Evolutionary conservation across 2,113 vertebrate species (phyloP).

Genomic region (Pterocles gutturalis): DNA sequence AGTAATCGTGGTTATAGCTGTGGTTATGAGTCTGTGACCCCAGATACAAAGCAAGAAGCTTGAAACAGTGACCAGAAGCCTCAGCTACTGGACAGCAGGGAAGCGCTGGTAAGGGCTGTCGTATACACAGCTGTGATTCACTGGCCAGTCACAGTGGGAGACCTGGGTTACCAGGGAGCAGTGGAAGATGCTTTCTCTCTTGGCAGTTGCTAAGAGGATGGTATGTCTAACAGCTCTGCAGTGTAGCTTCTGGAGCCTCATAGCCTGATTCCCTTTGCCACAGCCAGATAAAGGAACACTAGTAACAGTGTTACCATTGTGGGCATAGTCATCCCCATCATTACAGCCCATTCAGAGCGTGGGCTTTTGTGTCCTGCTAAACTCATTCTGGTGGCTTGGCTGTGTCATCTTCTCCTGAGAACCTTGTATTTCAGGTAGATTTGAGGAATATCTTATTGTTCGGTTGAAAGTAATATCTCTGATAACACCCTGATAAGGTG

Average conservation of each 20-base stretch:
- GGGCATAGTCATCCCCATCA: background rate
- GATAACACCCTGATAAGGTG: too few relatives aligned
- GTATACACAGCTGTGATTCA: fast-evolving
- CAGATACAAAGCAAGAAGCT: background rate
- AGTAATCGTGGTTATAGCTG: background rate
- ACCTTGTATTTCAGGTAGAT: background rate
- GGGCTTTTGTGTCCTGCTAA: background rate
- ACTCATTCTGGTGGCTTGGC: background rate
- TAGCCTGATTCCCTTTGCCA: background rate
- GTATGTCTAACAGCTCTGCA: background rate
- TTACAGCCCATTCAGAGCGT: background rate
- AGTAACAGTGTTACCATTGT: background rate
- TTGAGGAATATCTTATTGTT: background rate
- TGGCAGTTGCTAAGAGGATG: background rate
- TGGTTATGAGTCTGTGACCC: background rate
- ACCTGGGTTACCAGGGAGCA: background rate
- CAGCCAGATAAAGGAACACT: background rate
- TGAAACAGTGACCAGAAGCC: background rate
- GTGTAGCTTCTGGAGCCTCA: background rate
- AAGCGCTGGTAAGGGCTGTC: background rate
- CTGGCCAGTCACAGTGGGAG: background rate
- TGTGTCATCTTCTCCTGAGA: background rate
- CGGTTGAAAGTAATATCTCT: background rate
- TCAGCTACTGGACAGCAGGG: background rate
- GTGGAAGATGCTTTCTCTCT: background rate